A percentile compares a stretch with the other conserved stretches of the same genome.
Evolutionary conservation across 1,140 invertebrate species (phyloP).

Genomic region (Antheraea pernyi): DNA sequence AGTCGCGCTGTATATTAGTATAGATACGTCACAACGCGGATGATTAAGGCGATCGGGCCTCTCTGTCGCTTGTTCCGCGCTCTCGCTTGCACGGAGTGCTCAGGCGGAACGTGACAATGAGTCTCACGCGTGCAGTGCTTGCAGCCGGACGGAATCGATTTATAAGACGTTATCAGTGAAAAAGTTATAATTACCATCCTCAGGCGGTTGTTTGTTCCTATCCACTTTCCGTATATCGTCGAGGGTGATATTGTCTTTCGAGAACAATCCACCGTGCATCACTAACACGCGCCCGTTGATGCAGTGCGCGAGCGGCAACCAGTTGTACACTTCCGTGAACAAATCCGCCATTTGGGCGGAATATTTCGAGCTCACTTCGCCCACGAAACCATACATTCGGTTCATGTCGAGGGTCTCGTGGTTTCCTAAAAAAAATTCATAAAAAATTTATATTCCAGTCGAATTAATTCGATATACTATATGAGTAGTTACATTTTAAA

Average conservation of each 20-base stretch:
- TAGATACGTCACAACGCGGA: no score
- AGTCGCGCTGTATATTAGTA: no score
- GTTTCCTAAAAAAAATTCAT: slow-evolving; percentile 88
- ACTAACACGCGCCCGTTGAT: slow-evolving; percentile 95
- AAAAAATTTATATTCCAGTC: no score
- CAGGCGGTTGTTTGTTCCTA: slow-evolving; percentile 97
- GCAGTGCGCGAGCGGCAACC: slow-evolving; percentile 97
- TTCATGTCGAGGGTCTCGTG: slow-evolving; percentile 99
- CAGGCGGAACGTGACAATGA: no score
- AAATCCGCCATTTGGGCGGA: slow-evolving; percentile 96
- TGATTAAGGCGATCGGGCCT: no score
- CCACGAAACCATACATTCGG: slow-evolving; percentile 99
- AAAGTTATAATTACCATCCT: slow-evolving; percentile 85
- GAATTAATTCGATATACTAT: no score
- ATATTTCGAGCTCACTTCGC: slow-evolving; percentile 98
- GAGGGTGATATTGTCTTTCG: slow-evolving; percentile 92
- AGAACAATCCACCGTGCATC: slow-evolving; percentile 97
- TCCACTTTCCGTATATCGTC: slow-evolving; percentile 94
- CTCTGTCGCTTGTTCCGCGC: no score
- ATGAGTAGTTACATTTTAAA: no score
- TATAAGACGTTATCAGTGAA: no score
- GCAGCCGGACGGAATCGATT: no score
- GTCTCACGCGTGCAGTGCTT: no score
- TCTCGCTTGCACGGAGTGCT: no score
- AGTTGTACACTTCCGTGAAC: slow-evolving; percentile 99